Conservation (phyloP, 2,797 vertebrate genomes). For the Sphenodon punctatus region DNA sequence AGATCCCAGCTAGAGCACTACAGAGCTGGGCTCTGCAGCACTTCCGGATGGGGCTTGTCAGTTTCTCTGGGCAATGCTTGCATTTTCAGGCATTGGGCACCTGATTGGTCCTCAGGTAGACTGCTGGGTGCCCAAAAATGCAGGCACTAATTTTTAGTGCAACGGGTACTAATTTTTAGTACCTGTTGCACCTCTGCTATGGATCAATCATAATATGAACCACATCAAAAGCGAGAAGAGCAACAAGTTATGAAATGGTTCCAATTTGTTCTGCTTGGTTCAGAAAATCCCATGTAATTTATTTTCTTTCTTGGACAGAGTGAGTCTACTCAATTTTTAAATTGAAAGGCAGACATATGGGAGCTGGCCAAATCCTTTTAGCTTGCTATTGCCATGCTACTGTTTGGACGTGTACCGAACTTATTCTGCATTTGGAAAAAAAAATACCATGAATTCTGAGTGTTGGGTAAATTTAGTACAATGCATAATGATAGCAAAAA, state of each 20-base stretch:
- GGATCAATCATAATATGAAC: not conserved
- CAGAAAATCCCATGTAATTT: not conserved
- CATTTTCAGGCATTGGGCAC: too few species aligned
- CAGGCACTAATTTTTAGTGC: too few species aligned
- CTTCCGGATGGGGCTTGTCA: too few species aligned
- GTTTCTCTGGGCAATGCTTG: too few species aligned
- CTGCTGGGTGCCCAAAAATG: too few species aligned
- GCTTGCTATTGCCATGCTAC: not conserved
- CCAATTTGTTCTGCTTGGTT: not conserved
- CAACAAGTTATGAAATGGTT: accelerated
- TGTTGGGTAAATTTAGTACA: not conserved
- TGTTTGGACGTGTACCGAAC: not conserved
- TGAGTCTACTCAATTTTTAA: not conserved
- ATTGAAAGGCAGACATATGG: accelerated
- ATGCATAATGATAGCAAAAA: too few species aligned
- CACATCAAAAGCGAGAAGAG: not conserved
- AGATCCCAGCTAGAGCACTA: too few species aligned
- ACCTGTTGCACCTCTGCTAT: too few species aligned
- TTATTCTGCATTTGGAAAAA: not conserved
- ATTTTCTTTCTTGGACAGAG: not conserved
- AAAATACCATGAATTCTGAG: not conserved
- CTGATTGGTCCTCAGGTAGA: too few species aligned
- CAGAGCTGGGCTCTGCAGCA: too few species aligned
- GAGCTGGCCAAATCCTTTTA: not conserved
- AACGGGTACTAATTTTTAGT: too few species aligned